phyloP scores from a whole-genome alignment of 2,797 vertebrate species.

The Cirrhinus molitorella region DNA sequence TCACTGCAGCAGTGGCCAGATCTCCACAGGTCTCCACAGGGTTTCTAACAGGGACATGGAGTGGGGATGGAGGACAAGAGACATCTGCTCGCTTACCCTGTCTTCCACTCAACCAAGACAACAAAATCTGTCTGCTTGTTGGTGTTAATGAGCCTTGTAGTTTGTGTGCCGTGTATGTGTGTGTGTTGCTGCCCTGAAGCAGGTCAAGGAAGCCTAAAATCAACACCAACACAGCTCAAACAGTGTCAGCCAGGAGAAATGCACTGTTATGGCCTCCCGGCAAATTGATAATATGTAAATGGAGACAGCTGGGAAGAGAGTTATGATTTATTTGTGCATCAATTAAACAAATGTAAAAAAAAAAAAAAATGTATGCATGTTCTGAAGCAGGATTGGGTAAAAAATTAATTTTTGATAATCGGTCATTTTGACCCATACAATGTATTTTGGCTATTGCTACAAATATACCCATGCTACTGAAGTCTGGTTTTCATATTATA shows the following conservation, averaged over 20 bases:
- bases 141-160: conserved; percentile 55
- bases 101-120: conserved; percentile 56
- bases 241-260: conserved; percentile 8
- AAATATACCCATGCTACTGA: no score
- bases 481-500: neutral
- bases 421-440: no score
- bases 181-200: conserved; percentile 36
- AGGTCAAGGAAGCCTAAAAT: conserved; percentile 36
- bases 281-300: conserved; percentile 3
- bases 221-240: conserved; percentile 22
- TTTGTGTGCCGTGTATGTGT: conserved; percentile 27
- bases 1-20: conserved; percentile 44
- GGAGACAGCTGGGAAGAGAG: neutral
- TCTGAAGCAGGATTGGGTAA: neutral
- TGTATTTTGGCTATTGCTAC: no score
- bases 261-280: neutral
- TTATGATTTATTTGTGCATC: neutral
- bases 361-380: neutral
- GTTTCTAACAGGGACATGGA: conserved; percentile 60
- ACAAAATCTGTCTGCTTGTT: conserved; percentile 54
- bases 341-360: neutral
- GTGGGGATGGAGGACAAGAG: conserved; percentile 71
- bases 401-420: no score
- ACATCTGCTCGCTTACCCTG: conserved; percentile 66
- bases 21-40: conserved; percentile 54